Evolutionary conservation across 2,888 invertebrate genomes (phyloP).

Genomic region (Patella depressa): DNA sequence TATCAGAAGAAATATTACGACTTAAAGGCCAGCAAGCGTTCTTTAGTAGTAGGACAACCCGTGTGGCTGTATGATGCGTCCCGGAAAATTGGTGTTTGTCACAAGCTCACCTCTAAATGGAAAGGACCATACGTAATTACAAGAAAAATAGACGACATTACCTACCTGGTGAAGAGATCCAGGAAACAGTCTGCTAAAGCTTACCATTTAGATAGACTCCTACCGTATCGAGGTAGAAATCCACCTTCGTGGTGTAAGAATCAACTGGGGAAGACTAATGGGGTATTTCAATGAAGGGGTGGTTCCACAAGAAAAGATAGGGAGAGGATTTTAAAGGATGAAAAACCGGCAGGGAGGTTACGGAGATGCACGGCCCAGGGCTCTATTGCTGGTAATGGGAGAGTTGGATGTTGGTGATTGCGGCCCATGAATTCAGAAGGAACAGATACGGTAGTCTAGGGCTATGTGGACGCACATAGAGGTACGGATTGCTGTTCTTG

Average conservation of each 20-base stretch:
- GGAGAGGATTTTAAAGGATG: no score
- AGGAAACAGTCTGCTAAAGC: slow-evolving; percentile 22
- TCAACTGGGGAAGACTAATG: no score
- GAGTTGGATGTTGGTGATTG: background rate
- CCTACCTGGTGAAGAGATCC: slow-evolving; percentile 32
- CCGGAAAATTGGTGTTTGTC: slow-evolving; percentile 27
- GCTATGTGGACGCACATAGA: background rate
- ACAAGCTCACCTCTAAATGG: slow-evolving; percentile 31
- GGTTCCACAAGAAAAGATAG: no score
- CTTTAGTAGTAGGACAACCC: slow-evolving; percentile 16
- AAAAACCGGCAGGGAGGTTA: background rate
- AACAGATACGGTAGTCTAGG: background rate
- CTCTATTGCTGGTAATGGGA: background rate
- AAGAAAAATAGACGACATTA: slow-evolving; percentile 28
- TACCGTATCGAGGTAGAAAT: slow-evolving; percentile 28
- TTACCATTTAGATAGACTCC: slow-evolving; percentile 28
- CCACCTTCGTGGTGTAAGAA: slow-evolving; percentile 24
- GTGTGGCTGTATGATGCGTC: slow-evolving; percentile 31
- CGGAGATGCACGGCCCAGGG: background rate
- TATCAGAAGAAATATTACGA: slow-evolving; percentile 29
- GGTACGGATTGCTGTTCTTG: no score
- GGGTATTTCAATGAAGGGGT: no score
- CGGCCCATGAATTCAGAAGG: background rate
- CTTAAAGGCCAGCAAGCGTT: slow-evolving; percentile 16
- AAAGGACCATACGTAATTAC: slow-evolving; percentile 32